Conservation (phyloP, 2,797 vertebrate genomes). For the Oceanodroma leucorhoa region DNA sequence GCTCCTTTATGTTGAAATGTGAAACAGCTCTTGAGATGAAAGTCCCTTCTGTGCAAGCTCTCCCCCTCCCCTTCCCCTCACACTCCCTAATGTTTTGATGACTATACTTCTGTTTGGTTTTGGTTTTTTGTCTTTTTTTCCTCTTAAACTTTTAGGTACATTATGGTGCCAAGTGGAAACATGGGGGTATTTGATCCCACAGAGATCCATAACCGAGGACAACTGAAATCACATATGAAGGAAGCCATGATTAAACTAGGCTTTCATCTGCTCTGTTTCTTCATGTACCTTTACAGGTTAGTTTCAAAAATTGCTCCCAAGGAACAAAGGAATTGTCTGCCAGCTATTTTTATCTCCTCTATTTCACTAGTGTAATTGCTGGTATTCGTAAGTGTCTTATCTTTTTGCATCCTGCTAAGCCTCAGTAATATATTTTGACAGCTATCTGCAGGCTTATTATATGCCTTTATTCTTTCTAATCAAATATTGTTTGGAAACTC, state of each 20-base stretch:
- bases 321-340: slow-evolving; percentile 3
- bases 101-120: background rate
- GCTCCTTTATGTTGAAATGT: background rate
- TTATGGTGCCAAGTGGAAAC: slow-evolving; percentile 95
- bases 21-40: background rate
- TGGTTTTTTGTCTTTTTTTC: background rate
- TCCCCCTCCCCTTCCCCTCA: background rate
- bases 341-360: slow-evolving; percentile 10
- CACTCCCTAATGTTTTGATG: background rate
- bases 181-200: slow-evolving; percentile 98
- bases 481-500: background rate
- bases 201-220: slow-evolving; percentile 96
- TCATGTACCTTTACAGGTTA: slow-evolving; percentile 98
- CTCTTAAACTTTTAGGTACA: slow-evolving; percentile 75
- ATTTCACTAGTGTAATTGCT: background rate
- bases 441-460: background rate
- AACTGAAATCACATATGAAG: slow-evolving; percentile 97
- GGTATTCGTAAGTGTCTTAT: background rate
- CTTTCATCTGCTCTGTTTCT: slow-evolving; percentile 98
- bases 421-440: background rate
- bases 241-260: slow-evolving; percentile 98
- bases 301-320: slow-evolving; percentile 4
- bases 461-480: background rate
- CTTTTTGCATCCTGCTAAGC: background rate
- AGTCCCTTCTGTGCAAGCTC: background rate